Evolutionary conservation across 53 echinoderm and acorn worm genomes (phyloP).

Genomic region (Paelopatides confundens): DNA sequence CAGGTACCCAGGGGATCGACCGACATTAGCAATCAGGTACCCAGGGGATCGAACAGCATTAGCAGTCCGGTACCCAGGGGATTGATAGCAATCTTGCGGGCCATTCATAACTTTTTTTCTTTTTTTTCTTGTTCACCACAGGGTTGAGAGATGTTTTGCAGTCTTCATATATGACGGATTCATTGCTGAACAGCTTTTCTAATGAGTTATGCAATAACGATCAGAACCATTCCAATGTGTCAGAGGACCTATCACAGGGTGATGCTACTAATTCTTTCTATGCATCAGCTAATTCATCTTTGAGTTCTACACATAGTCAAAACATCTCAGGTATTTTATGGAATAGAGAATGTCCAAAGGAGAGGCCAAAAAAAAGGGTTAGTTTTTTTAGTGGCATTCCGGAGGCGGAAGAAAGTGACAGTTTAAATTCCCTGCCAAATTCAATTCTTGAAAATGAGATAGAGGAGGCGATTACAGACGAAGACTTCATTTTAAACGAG

Average conservation of each 20-base stretch:
- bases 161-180: background rate
- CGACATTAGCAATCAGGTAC: too few species aligned
- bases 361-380: conserved; percentile 15
- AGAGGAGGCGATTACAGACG: background rate
- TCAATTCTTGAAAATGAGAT: background rate
- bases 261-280: background rate
- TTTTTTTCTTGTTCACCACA: background rate
- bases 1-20: too few species aligned
- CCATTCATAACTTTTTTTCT: too few species aligned
- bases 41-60: too few species aligned
- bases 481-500: background rate
- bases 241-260: background rate
- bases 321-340: background rate
- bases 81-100: too few species aligned
- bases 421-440: background rate
- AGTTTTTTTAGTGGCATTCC: background rate
- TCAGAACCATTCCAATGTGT: background rate
- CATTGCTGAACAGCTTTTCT: background rate
- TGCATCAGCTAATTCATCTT: background rate
- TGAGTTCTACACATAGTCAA: background rate
- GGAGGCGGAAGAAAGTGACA: background rate
- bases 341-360: background rate
- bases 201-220: background rate
- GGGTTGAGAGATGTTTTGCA: background rate
- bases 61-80: too few species aligned